Evolutionary conservation across 2,888 invertebrate genomes (phyloP).

Genomic region (Archips xylosteana): DNA sequence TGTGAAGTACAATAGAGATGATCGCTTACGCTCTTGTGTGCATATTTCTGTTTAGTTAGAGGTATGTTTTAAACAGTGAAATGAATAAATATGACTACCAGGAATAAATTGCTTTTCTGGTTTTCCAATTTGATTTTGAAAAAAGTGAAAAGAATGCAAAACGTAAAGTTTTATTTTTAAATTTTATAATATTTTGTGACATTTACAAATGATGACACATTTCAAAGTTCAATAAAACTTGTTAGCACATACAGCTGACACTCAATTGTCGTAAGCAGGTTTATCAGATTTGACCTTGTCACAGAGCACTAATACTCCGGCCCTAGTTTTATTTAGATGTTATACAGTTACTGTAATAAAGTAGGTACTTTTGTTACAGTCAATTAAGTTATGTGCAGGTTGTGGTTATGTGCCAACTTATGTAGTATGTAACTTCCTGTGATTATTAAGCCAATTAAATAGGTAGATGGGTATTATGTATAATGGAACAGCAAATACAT

Average conservation of each 20-base stretch:
- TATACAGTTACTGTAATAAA: background rate
- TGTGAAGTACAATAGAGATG: background rate
- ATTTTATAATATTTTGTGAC: constrained; percentile 1
- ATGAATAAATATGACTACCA: too few species aligned
- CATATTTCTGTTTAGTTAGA: too few species aligned
- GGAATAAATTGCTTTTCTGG: too few species aligned
- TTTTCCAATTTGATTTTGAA: background rate
- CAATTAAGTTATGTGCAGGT: background rate
- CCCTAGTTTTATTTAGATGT: background rate
- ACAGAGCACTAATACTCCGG: background rate
- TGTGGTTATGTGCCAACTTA: constrained; percentile 1
- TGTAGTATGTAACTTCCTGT: constrained; percentile 28
- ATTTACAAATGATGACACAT: background rate
- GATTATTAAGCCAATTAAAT: constrained; percentile 9
- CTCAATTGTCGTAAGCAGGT: background rate
- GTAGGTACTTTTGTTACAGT: background rate
- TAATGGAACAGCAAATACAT: background rate
- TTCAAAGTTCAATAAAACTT: background rate
- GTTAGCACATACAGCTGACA: background rate
- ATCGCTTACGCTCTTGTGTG: too few species aligned
- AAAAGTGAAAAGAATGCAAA: background rate
- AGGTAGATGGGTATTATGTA: background rate
- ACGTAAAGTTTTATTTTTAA: background rate
- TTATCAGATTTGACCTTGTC: background rate
- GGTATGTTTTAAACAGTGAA: too few species aligned